Evolutionary conservation across 92 coral and sea anemone species (phyloP).

Genomic region (Epizoanthus rinbou): DNA sequence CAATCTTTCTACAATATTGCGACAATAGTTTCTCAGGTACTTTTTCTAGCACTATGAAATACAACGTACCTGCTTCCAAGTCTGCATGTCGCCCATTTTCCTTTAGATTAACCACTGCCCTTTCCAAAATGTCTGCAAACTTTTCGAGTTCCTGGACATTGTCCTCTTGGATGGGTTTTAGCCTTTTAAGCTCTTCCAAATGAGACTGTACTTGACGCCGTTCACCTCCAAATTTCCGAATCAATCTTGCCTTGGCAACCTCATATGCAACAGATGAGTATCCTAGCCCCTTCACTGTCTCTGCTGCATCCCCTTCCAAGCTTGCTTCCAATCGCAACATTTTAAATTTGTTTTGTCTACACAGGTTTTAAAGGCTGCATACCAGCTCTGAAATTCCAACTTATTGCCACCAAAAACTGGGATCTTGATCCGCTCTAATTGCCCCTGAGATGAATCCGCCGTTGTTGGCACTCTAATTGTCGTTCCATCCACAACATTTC

Average conservation of each 20-base stretch:
- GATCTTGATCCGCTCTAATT: conserved; percentile 49
- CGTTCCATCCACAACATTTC: not conserved
- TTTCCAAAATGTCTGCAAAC: conserved; percentile 66
- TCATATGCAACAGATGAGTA: conserved; percentile 58
- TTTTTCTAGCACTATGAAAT: conserved; percentile 57
- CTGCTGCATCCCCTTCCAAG: conserved; percentile 49
- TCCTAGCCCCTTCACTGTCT: conserved; percentile 58
- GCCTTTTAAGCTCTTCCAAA: conserved; percentile 30
- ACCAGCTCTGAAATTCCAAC: conserved; percentile 51
- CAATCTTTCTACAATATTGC: conserved; percentile 51
- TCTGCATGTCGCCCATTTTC: conserved; percentile 56
- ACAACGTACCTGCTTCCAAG: conserved; percentile 59
- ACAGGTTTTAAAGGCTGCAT: conserved; percentile 55
- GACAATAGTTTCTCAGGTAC: conserved; percentile 55
- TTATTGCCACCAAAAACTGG: conserved; percentile 49
- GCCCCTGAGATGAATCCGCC: conserved; percentile 39
- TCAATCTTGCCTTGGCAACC: conserved; percentile 43
- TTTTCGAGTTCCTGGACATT: conserved; percentile 60
- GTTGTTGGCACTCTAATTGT: not conserved
- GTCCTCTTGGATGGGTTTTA: conserved; percentile 58
- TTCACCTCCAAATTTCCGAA: conserved; percentile 50
- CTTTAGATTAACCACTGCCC: conserved; percentile 57
- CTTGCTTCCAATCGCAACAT: conserved; percentile 56
- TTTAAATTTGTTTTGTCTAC: conserved; percentile 45
- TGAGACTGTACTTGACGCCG: conserved; percentile 46